phyloP scores from a whole-genome alignment of 2,113 vertebrate species.

The Hemiprocne comata region DNA sequence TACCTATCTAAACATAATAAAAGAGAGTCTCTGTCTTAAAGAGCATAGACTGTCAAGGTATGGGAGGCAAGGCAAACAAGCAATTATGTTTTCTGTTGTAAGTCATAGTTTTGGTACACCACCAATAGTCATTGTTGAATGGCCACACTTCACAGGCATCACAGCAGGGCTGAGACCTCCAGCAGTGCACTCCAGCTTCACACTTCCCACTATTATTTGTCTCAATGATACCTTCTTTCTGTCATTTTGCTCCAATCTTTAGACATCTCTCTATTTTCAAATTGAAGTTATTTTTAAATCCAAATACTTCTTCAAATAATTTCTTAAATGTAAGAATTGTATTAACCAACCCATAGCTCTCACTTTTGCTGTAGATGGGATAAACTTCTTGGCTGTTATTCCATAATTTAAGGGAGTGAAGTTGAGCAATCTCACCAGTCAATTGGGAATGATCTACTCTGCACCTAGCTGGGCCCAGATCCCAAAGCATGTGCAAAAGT shows the following conservation, averaged over 20 bases:
- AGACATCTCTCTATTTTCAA: neutral
- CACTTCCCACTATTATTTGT: neutral
- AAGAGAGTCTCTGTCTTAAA: neutral
- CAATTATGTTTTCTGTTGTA: neutral
- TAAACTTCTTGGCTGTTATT: neutral
- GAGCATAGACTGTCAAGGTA: neutral
- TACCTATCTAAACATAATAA: neutral
- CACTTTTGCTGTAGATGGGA: neutral
- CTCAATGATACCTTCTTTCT: neutral
- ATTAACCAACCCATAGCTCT: neutral
- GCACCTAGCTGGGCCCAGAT: neutral
- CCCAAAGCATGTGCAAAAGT: neutral
- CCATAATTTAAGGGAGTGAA: neutral
- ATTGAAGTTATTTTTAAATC: neutral
- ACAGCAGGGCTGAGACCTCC: neutral
- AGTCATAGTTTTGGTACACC: neutral
- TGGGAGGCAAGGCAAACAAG: neutral
- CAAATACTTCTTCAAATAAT: neutral
- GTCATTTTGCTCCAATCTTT: neutral
- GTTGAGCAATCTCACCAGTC: neutral
- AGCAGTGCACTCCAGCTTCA: neutral
- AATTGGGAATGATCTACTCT: neutral
- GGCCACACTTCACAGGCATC: neutral
- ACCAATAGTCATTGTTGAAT: neutral
- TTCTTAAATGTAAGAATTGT: neutral